Evolutionary conservation across 1,140 invertebrate genomes (phyloP), one percentile per base, ranked within the genome.

Genomic region (Helicoverpa zea): DNA sequence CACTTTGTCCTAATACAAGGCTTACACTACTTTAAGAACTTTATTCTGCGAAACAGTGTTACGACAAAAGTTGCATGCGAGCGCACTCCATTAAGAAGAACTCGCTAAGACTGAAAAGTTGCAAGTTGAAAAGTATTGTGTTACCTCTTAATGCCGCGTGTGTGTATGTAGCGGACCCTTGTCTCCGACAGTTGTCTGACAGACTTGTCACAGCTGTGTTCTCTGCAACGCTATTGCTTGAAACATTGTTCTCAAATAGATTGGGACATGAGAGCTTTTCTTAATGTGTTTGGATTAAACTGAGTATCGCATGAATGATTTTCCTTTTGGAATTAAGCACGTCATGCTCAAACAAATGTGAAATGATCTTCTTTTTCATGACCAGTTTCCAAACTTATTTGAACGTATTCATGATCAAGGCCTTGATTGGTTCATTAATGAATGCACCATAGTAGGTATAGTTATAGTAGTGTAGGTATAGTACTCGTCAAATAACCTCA

Each of bases 71-170:
- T 70, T 54, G 0, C 18, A 70, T 54, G 66, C n/a, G 5, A 52
- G 18, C 49, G 16, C 49, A 14, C 66, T 52, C 49, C 49, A 70
- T 70, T 70, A 70, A 29, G 18, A 63, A 52, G 66, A 70, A 70
- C 66, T 70, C 18, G 66, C 66, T 54, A 54, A 70, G 64, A 68
- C 16, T 68, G n/a, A 23, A 68, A 68, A 51, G 64, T 68, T 49
- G 35, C 13, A 4, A 51, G 43, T 68, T 51, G 64, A 68, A 64
- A 68, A 68, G 47, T 68, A 52, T 68, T 51, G 61, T 52, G 43
- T 16, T 68, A 52, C 64, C 64, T 52, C 16, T 68, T 70, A 70
- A 70, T n/a, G 66, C 66, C 66, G 49, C 13, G 43, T 68, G n/a
- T 56, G 16, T 56, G 58, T 59, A 59, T 11, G 23, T 59, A 30